Evolutionary conservation across 2,113 vertebrate species (phyloP), one percentile per base, ranked within the genome.

Genomic region (Chrysemys picta): DNA sequence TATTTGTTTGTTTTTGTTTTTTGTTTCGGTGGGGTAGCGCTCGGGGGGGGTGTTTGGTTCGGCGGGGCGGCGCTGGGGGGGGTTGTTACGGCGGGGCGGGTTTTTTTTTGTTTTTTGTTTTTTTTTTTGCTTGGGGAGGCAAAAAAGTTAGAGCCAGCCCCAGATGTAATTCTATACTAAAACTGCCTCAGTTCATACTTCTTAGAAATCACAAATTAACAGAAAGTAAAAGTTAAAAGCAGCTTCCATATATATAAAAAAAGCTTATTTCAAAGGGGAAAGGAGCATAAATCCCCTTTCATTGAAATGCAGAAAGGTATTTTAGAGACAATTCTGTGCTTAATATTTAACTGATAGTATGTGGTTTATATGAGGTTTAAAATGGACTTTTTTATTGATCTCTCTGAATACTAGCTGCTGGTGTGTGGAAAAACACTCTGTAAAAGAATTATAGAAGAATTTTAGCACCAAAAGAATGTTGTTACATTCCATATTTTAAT

Each of bases 361-460:
- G 5, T 59, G 54, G 27, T 75, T 91, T 90, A 80, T 82, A 5
- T 86, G 82, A 57, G 49, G 47, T 53, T 80, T 13, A 85, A 85
- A 82, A 89, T 62, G 1, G 27, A 89, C 21, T 6, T 93, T 90
- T 82, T 80, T 95, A 75, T 52, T 79, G 69, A 49, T 65, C n/a
- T 52, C 82, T 93, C 52, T 78, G 52, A 95, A 52, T 90, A 95
- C 91, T 91, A 87, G 4, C 89, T 92, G 85, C 31, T 5, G 8
- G 16, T 2, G 65, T 1, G 0, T 38, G 13, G 72, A 93, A 94
- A 96, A 31, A 22, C 82, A 42, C 4, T 50, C 45, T 88, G 83
- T 72, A 85, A 92, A 95, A 50, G 50, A 82, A 88, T 82, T 96
- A 87, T 57, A 92, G 62, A 92, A 42, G 38, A 82, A 53, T 83